Base-by-base conservation (phyloP, 2,113 vertebrate species). In the Eclectus roratus region DNA sequence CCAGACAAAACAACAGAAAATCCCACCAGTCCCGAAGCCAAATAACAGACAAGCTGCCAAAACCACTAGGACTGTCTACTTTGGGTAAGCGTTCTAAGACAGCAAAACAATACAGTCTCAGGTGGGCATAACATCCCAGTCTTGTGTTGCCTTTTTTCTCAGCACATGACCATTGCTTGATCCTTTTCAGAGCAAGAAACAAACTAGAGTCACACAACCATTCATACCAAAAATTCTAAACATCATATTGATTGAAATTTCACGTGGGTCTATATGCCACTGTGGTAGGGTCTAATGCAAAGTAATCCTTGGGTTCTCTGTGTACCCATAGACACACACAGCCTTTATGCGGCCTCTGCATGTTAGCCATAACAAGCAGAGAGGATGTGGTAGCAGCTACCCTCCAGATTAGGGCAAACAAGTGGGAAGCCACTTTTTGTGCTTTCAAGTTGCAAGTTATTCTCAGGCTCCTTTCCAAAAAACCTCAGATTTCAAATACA, bases 241-340 rank as follows among this genome's bases (percentile, higher is more conserved):
- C 10, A 33, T 17, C 28, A 10, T 33, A 55, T 19, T 66, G 17
- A 29, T 50, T 80, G 63, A 71, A 84, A 80, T 18, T 33, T 56
- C 41, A 21, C 0, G 0, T 17, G 25, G 58, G 60, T 78, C 41
- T 58, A 17, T 0, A 0, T 46, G 27, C 41, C 50, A 35, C 69
- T 18, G 19, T 44, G 44, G n/a, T 25, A 10, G 35, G 19, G 21
- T 73, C 31, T 41, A 56, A 89, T 3, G 11, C 0, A 0, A 73
- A 44, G 5, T 13, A 16, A 23, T 52, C 1, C 0, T 8, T 60
- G 16, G 46, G 55, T 8, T 83, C 49, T 31, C 37, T 25, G 18
- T 3, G 9, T 20, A 39, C 50, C 20, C 33, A 31, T 0, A n/a
- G 66, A 19, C 35, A 66, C 44, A 55, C 7, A 10, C 18, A 55